Base-by-base conservation (phyloP, 2,797 vertebrate species). In the Hydrolagus colliei region DNA sequence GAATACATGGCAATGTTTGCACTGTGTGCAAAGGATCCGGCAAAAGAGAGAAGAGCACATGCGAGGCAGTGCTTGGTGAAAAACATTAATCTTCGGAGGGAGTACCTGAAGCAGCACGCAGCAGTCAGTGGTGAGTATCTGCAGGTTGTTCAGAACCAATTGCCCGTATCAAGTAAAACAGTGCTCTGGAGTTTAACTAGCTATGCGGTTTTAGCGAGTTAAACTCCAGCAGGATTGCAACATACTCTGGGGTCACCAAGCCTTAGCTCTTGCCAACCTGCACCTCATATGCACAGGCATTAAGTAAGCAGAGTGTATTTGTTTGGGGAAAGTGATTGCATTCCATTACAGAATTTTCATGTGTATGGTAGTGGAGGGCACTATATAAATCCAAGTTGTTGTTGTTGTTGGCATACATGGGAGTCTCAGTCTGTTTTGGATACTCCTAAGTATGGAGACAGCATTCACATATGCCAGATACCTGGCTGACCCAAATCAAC, bases 1-100 rank as follows among this genome's bases (percentile, higher is more conserved):
- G 97, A 99, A 87, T 99, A 99, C 91, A 96, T 99, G 96, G 97
- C 97, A 0, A 95, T 99, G 90, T 99, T 98, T 85, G 97, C 97
- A 59, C 90, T 99, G 85, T 99, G 97, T 89, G 97, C 98, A 90
- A 99, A 99, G 92, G 98, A 99, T 88, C 97, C 98, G 0, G 96
- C 99, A 62, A 99, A 99, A 89, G 97, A 99, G 91, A 93, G 97
- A 88, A 92, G 97, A 91, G 98, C 98, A 73, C 97, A 99, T 52
- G 98, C 97, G 73, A 96, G 97, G 87, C 97, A 99, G 91, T 99
- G 97, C 89, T 94, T 99, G 91, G 96, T 97, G 89, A 99, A 99
- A 90, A 99, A 99, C 88, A 97, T 99, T 91, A 98, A 97, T 89
- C 95, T 99, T 86, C 94, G 97, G 86, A 91, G 97, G 77, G 97